Evolutionary conservation across 1,140 invertebrate genomes (phyloP).

Genomic region (Bombus superbus): DNA sequence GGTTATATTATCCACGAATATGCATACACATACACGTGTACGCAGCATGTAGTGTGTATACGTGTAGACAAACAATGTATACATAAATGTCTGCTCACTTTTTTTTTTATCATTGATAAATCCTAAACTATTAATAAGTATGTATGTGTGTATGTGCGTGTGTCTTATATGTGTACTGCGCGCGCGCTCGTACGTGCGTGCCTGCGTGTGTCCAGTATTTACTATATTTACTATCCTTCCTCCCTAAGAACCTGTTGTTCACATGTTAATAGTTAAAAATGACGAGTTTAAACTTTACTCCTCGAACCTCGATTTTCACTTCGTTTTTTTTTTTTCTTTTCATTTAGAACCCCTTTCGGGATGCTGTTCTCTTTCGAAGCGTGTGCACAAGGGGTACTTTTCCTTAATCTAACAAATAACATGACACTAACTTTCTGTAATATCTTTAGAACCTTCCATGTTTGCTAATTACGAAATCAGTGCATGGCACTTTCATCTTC

Average conservation of each 20-base stretch:
- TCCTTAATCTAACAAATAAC: conserved; percentile 27
- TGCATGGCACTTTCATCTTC: conserved; percentile 20
- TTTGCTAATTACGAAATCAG: not conserved
- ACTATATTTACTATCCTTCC: not conserved
- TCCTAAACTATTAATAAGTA: not conserved
- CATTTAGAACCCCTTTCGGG: conserved; percentile 12
- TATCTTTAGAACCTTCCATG: not conserved
- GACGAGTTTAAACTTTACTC: not conserved
- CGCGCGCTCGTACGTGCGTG: conserved; percentile 5
- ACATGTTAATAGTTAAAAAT: not conserved
- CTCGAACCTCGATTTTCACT: not conserved
- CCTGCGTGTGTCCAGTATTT: conserved; percentile 18
- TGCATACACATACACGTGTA: not conserved
- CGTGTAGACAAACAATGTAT: not conserved
- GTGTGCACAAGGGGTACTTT: conserved; percentile 43
- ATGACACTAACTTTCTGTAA: not conserved
- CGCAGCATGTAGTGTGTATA: not conserved
- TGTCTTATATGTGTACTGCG: not conserved
- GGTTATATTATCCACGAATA: not conserved
- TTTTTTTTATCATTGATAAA: not conserved
- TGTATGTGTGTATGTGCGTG: conserved; percentile 4
- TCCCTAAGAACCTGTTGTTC: not conserved
- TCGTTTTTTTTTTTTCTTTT: no score
- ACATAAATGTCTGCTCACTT: conserved; percentile 14
- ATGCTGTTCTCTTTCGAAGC: conserved; percentile 28